phyloP scores from a whole-genome alignment of 1,140 invertebrate species.

The Odontomachus brunneus region DNA sequence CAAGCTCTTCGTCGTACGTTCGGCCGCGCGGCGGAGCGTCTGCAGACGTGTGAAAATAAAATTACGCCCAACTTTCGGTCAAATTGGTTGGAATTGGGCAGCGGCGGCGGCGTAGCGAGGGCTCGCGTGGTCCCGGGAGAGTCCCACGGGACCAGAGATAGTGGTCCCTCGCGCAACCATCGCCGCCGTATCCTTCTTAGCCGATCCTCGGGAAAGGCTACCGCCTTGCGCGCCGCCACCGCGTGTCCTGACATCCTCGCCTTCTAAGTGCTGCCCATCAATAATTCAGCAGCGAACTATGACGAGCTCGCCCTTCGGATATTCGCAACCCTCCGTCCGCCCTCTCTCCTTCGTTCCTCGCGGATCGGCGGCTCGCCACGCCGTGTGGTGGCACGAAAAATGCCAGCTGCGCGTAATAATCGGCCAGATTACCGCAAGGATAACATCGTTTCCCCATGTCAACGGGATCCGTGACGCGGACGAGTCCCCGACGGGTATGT shows the following conservation, averaged over 20 bases:
- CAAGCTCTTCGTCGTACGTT: background rate
- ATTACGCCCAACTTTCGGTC: constrained; percentile 87
- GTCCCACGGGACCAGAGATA: constrained; percentile 75
- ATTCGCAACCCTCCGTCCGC: constrained; percentile 4
- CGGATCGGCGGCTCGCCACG: constrained; percentile 14
- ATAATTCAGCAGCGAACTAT: constrained; percentile 82
- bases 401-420: constrained; percentile 33
- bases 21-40: constrained; percentile 66
- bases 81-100: constrained; percentile 88
- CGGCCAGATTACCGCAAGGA: constrained; percentile 11
- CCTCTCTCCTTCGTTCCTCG: constrained; percentile 14
- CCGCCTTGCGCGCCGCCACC: constrained; percentile 46
- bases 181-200: constrained; percentile 58
- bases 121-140: constrained; percentile 72
- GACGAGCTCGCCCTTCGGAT: constrained; percentile 76
- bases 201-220: constrained; percentile 66
- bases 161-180: constrained; percentile 52
- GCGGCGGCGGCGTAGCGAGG: constrained; percentile 73
- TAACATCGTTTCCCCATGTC: constrained; percentile 7
- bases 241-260: constrained; percentile 61
- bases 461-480: background rate
- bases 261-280: constrained; percentile 79
- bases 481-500: background rate
- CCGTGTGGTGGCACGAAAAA: background rate
- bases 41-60: constrained; percentile 86